Percentiles rank a stretch among this genome's conserved stretches.
Conservation (phyloP, 2,113 vertebrate species). For the Chaetodon trifascialis region DNA sequence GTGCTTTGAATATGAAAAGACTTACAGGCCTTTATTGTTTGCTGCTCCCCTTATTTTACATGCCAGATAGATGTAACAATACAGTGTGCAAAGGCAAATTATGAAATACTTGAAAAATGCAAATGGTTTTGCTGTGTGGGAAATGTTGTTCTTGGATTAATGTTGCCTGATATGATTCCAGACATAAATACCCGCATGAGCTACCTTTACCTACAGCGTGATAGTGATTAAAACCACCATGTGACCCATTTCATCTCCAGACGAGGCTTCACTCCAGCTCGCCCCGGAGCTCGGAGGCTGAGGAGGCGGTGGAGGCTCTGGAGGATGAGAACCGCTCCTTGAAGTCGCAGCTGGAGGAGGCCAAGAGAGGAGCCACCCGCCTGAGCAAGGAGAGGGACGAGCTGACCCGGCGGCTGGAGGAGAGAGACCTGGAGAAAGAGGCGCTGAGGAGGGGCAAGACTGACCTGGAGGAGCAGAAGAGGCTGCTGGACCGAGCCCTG, state of each 20-base stretch:
- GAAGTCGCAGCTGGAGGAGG: conserved; percentile 89
- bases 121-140: not conserved
- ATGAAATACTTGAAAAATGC: not conserved
- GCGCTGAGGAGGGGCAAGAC: conserved; percentile 85
- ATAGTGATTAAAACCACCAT: too few species aligned
- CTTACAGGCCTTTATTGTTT: not conserved
- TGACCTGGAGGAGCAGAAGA: conserved; percentile 93
- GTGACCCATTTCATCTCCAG: conserved; percentile 34
- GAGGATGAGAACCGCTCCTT: conserved; percentile 86
- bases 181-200: too few species aligned
- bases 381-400: conserved; percentile 89
- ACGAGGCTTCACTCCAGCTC: conserved; percentile 71
- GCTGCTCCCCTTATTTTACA: conserved; percentile 1
- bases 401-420: conserved; percentile 85
- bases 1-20: not conserved
- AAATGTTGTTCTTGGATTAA: not conserved
- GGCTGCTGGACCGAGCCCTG: conserved; percentile 86
- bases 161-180: too few species aligned
- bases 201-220: too few species aligned
- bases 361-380: conserved; percentile 70
- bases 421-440: conserved; percentile 90
- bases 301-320: conserved; percentile 85
- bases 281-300: conserved; percentile 34
- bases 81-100: not conserved
- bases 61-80: not conserved